Evolutionary conservation across 2,797 vertebrate species (phyloP), one percentile per base, ranked within the genome.

Genomic region (Anisognathus igniventris): DNA sequence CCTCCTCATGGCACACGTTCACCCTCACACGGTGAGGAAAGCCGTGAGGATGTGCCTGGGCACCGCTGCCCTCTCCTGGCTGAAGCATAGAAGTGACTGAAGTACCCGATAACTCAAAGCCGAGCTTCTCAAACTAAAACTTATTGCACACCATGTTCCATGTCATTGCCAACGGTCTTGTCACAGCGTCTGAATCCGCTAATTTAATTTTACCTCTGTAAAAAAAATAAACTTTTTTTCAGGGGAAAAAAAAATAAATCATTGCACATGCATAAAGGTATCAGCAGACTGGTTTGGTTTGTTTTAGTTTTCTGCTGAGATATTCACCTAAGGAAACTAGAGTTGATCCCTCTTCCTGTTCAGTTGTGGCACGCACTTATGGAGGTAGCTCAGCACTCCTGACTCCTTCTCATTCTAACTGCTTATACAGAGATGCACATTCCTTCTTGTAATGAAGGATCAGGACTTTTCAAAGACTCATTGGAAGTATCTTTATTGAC

Each of bases 61-160:
- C 58, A 39, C 60, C 12, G 9, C 86, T 89, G 93, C 88, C 93
- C 92, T 96, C 96, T 94, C 8, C 77, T 68, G 95, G 86, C 0
- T 40, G 30, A 74, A 79, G 30, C 19, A 5, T 0, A 47, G 24
- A 91, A 88, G 61, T 35, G 37, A 58, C 84, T 42, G 6, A 14
- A 87, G 81, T 37, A 72, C 5, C n/a, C n/a, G 2, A 16, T 60
- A 2, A 44, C 64, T 47, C 21, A 1, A 54, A 76, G 10, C 31
- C 4, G 6, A 44, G 27, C 33, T 48, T 80, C 42, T 71, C n/a
- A 37, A 72, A 54, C 15, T 10, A 23, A 45, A 81, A 76, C 8
- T 73, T 56, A 42, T 12, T 23, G 44, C 62, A 65, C 23, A 78
- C 39, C 1, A 16, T 6, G 21, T 40, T 33, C 18, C 11, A 7